Base-by-base conservation (phyloP, 1,140 invertebrate genomes). In the Bombus sibiricus region DNA sequence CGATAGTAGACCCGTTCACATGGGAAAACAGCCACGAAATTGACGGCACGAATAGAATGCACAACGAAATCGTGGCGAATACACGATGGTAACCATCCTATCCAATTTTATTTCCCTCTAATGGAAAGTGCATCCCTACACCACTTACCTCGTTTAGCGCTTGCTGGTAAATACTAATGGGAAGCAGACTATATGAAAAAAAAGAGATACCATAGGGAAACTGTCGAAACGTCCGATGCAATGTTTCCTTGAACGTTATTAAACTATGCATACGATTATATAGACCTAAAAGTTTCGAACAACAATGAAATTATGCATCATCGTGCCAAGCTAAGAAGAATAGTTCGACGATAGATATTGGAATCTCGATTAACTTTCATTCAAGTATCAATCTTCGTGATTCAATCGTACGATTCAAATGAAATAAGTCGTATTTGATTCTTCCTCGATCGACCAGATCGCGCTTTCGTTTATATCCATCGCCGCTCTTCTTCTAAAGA, bases 21-120 rank as follows among this genome's bases (percentile, higher is more conserved):
- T 57, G 69, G 83, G 74, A 86, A 69, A 47, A 57, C 37, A 64
- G 81, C 68, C 77, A 81, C 79, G 66, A 91, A 91, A 91, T 89
- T 89, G 78, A 77, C 81, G 86, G 77, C 62, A 72, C 57, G 32
- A 64, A 80, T 69, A n/a, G 77, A 86, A 81, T 32, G 75, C 53
- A 28, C 47, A 66, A 85, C 69, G 80, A 88, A 90, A 90, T 90
- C 89, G 64, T 39, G 15, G 59, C 15, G 64, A 76, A 47, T 53
- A 74, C 71, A n/a, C n/a, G 37, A 47, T 41, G 25, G 28, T 39
- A 68, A 62, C 62, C 57, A 37, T 82, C 37, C 81, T 66, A 86
- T 88, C 79, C 81, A 89, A 90, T 90, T 90, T 90, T 89, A 90
- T 90, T 82, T 43, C 69, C 59, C 68, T 53, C 39, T 79, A 90